These are phyloP conservation scores for Globodera rostochiensis DNA, from an alignment of 1,140 invertebrate species.

Conservation along the genomic window DNA sequence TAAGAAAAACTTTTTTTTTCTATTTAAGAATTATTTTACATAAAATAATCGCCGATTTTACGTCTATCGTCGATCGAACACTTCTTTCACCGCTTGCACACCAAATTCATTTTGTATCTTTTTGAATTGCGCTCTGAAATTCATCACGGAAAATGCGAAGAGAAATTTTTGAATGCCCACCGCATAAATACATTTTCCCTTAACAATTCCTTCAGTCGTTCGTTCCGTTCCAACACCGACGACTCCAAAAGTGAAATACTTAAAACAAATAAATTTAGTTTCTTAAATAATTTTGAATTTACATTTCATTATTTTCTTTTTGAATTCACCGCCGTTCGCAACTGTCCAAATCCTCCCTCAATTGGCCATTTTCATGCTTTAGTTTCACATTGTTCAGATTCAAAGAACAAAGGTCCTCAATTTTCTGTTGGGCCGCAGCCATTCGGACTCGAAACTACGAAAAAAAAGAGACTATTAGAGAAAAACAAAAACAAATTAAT, in stretches of 20 bases:
- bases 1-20: too few relatives aligned
- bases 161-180: too few relatives aligned
- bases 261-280: not conserved
- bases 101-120: conserved; percentile 33
- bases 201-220: conserved; percentile 30
- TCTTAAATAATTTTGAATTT: not conserved
- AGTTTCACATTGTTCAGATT: conserved; percentile 8
- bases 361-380: conserved; percentile 19
- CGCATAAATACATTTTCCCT: conserved; percentile 31
- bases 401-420: conserved; percentile 20
- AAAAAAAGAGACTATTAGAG: not conserved
- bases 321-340: conserved; percentile 20
- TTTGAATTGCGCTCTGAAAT: conserved; percentile 17
- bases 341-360: not conserved
- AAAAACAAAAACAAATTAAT: too few relatives aligned
- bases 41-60: too few relatives aligned
- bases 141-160: too few relatives aligned
- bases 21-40: too few relatives aligned
- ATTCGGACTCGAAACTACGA: conserved; percentile 11
- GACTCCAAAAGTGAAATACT: conserved; percentile 38
- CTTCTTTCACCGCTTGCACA: conserved; percentile 40
- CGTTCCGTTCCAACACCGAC: conserved; percentile 36
- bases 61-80: conserved; percentile 24
- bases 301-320: not conserved
- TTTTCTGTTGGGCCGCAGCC: conserved; percentile 27